Percentiles rank a stretch among this genome's conserved stretches.
Conservation (phyloP, 2,888 invertebrate genomes). For the Druceiella hillmani region DNA sequence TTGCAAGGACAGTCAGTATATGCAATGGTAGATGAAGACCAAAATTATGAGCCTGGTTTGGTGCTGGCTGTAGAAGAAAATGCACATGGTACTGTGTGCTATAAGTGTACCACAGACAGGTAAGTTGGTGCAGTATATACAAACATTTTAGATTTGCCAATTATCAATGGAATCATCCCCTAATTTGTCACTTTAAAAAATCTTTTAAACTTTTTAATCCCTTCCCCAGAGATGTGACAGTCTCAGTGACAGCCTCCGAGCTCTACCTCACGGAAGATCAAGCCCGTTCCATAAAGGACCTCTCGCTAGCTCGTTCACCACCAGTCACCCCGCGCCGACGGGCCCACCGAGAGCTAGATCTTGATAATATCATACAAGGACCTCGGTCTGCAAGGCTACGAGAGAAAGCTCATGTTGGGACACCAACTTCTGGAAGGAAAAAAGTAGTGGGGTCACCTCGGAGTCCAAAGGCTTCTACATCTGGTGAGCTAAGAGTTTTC, state of each 20-base stretch:
- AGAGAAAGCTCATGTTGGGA: constrained; percentile 34
- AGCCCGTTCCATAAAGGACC: constrained; percentile 44
- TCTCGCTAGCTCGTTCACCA: constrained; percentile 31
- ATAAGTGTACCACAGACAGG: constrained; percentile 47
- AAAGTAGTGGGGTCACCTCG: constrained; percentile 43
- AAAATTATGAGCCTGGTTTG: constrained; percentile 50
- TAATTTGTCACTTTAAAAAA: neutral
- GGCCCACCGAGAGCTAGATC: constrained; percentile 39
- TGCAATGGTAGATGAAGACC: constrained; percentile 49
- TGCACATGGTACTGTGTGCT: constrained; percentile 40
- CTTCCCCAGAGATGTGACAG: constrained; percentile 38
- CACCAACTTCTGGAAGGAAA: constrained; percentile 33
- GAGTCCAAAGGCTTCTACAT: constrained; percentile 49
- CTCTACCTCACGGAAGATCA: constrained; percentile 54
- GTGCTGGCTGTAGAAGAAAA: constrained; percentile 45
- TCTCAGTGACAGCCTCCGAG: constrained; percentile 49
- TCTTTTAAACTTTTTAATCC: neutral
- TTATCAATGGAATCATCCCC: neutral
- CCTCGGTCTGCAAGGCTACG: constrained; percentile 42
- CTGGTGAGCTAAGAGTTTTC: constrained; percentile 30
- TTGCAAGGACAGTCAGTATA: constrained; percentile 51
- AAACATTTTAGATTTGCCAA: too few species aligned
- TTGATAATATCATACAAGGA: constrained; percentile 48
- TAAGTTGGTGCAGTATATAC: constrained; percentile 29
- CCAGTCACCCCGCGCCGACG: constrained; percentile 37